phyloP scores from a whole-genome alignment of 1,140 invertebrate species.

The Rhyzopertha dominica region DNA sequence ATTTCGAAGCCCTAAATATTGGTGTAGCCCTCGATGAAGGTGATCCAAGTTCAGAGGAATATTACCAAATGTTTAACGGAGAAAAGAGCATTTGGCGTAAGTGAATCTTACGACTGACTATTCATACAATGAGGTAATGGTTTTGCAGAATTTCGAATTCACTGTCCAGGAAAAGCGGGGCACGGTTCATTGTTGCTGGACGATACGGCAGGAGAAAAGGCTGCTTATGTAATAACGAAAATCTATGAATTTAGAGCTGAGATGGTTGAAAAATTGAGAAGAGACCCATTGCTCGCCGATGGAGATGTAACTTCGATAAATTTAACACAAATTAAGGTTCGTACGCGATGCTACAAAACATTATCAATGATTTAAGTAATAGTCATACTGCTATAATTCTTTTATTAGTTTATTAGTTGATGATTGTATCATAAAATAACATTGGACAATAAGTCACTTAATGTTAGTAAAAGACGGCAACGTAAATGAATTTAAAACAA shows the following conservation, averaged over 20 bases:
- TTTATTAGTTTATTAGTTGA: too few relatives aligned
- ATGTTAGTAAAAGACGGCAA: too few relatives aligned
- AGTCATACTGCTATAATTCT: too few relatives aligned
- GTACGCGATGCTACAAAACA: not conserved
- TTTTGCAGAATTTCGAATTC: constrained; percentile 31
- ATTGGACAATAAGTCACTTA: too few relatives aligned
- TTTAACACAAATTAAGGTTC: not conserved
- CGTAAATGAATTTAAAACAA: too few relatives aligned
- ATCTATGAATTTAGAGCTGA: constrained; percentile 65
- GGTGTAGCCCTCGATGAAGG: too few relatives aligned
- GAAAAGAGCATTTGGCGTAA: constrained; percentile 62
- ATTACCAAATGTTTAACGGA: constrained; percentile 69
- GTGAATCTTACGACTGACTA: not conserved
- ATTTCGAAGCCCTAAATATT: too few relatives aligned
- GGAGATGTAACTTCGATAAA: too few relatives aligned
- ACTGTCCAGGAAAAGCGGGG: constrained; percentile 70
- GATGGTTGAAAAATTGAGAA: constrained; percentile 59
- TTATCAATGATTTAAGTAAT: too few relatives aligned
- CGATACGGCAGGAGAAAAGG: constrained; percentile 77
- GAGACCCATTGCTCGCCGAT: too few relatives aligned
- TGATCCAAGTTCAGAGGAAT: constrained; percentile 54
- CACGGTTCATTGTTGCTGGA: constrained; percentile 78
- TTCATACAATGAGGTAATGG: not conserved
- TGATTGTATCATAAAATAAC: too few relatives aligned
- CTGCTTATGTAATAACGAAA: constrained; percentile 67